Base-by-base conservation (phyloP, 1,140 invertebrate genomes). In the Drosophila bocqueti region DNA sequence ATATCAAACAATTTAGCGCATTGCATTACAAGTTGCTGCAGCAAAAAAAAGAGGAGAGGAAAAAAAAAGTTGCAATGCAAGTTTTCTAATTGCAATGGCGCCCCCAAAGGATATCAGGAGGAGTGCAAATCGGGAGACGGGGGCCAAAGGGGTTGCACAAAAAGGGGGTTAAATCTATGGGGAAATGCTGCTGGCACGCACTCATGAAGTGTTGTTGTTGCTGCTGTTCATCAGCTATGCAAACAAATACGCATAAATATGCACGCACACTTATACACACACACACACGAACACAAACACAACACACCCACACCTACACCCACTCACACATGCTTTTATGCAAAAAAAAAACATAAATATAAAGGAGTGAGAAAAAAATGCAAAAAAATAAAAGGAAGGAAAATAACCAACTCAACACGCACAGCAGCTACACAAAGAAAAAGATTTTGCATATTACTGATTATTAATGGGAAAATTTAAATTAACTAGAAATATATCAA, bases 231-330 rank as follows among this genome's bases (percentile, higher is more conserved):
- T 87, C 84, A 89, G 84, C 84, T 78, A 87, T 87, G 84, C 84
- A 87, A 89, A 87, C 84, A 89, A 87, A 87, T 89, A 87, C 84
- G 84, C 84, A 87, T 89, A 87, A 87, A 87, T 89, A 87, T 89
- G 84, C 84, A 81, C 84, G 68, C 77, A 55, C 81, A 60, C 58
- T 52, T 52, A 29, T 52, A 59, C 75, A 42, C 63, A 47, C 38
- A 47, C 38, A 62, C 52, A 21, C 58, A 29, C 26, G n/a, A 60
- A 47, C 21, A 21, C 34, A 47, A 42, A n/a, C 64, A 38, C 36
- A 15, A 1, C 54, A 36, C 29, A 50, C 24, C 40, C 50, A 61
- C 57, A 49, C 54, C 49, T 38, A 38, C 60, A 79, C 68, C 76
- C 60, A 80, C 54, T 24, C 60, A 79, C 74, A 71, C 60, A 83